Conservation (phyloP, 1,140 invertebrate species). For the Sesamia nonagrioides region DNA sequence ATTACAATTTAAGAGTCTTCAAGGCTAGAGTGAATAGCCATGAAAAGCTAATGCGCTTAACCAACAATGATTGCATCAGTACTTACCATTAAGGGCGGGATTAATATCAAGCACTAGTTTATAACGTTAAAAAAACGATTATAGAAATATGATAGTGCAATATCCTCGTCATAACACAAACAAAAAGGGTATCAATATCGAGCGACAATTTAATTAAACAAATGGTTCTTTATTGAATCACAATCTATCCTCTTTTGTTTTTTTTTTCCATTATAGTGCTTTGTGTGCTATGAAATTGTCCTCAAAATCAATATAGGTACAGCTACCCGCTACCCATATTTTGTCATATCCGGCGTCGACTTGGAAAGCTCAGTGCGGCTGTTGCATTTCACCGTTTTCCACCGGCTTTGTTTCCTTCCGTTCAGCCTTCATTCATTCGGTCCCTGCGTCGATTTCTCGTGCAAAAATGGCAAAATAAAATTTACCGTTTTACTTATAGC, state of each 20-base stretch:
- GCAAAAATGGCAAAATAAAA: too few species aligned
- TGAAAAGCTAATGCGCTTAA: too few species aligned
- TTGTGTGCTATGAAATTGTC: not conserved
- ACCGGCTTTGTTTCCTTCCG: slow-evolving; percentile 29
- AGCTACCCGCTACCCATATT: slow-evolving; percentile 15
- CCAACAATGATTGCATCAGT: too few species aligned
- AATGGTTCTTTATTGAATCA: not conserved
- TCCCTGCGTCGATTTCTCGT: not conserved
- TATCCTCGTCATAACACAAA: too few species aligned
- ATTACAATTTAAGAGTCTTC: too few species aligned
- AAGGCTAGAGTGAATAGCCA: too few species aligned
- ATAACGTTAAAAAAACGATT: too few species aligned
- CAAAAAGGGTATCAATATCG: too few species aligned
- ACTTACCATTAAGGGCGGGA: too few species aligned
- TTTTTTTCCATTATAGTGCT: not conserved
- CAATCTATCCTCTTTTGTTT: not conserved
- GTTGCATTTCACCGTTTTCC: slow-evolving; percentile 22
- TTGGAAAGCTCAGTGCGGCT: slow-evolving; percentile 2
- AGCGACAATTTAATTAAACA: too few species aligned
- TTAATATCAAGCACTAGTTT: too few species aligned
- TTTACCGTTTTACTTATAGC: slow-evolving; percentile 2
- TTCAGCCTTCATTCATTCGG: slow-evolving; percentile 23
- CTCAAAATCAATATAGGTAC: slow-evolving; percentile 5
- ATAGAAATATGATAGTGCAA: too few species aligned
- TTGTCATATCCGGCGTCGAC: slow-evolving; percentile 20